Percentiles rank a stretch among this genome's conserved stretches.
phyloP scores from a whole-genome alignment of 2,888 invertebrate genomes.

The Archips crataeganus region DNA sequence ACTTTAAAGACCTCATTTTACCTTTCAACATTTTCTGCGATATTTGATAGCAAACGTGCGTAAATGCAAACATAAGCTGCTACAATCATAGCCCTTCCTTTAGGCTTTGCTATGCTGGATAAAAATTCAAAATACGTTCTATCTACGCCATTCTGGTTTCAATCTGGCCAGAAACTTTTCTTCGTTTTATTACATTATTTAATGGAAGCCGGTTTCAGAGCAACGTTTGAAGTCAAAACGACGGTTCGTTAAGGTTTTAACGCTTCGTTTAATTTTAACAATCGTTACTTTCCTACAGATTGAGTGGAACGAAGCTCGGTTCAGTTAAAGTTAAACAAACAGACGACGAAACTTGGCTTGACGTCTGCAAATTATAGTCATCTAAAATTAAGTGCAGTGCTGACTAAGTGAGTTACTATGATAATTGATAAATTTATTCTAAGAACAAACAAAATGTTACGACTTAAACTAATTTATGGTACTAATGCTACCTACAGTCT shows the following conservation, averaged over 20 bases:
- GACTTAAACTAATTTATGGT: too few relatives aligned
- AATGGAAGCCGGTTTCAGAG: not conserved
- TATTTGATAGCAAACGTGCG: too few relatives aligned
- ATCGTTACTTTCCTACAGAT: not conserved
- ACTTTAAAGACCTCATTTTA: too few relatives aligned
- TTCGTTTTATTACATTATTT: not conserved
- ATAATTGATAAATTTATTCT: too few relatives aligned
- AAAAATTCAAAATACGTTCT: too few relatives aligned
- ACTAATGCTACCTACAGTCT: too few relatives aligned
- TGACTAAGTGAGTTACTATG: too few relatives aligned
- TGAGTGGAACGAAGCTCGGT: not conserved
- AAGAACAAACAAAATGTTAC: too few relatives aligned
- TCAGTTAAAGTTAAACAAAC: not conserved
- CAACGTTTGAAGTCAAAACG: not conserved
- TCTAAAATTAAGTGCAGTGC: not conserved
- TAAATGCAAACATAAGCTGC: too few relatives aligned
- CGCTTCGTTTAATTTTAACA: constrained; percentile 1
- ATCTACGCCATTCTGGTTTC: not conserved
- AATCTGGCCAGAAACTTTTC: not conserved
- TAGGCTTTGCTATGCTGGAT: too few relatives aligned
- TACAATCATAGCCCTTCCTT: too few relatives aligned
- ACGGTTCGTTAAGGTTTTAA: constrained; percentile 1
- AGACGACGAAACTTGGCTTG: not conserved
- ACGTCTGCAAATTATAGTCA: not conserved
- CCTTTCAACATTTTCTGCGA: too few relatives aligned